Evolutionary conservation across 2,797 vertebrate genomes (phyloP).

Genomic region (Catharus ustulatus): DNA sequence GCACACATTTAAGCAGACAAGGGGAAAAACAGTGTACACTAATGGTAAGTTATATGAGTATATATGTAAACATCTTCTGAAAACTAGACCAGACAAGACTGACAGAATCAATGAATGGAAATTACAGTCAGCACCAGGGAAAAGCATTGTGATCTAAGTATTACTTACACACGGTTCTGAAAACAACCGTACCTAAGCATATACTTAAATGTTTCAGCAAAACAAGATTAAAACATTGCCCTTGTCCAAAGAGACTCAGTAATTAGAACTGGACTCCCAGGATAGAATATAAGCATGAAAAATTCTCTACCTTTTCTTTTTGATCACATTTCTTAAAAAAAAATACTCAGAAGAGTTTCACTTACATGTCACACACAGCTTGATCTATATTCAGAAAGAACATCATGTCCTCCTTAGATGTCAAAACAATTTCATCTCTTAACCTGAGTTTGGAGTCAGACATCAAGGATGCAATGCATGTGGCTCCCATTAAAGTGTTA

Average conservation of each 20-base stretch:
- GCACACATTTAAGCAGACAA: neutral
- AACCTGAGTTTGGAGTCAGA: neutral
- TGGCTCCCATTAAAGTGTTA: constrained; percentile 19
- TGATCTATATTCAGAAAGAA: constrained; percentile 45
- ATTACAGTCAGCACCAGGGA: neutral
- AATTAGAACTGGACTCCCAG: neutral
- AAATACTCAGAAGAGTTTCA: neutral
- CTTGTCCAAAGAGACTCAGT: neutral
- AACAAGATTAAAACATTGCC: neutral
- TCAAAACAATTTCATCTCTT: constrained; percentile 40
- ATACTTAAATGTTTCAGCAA: neutral
- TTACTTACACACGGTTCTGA: neutral
- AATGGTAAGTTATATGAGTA: neutral
- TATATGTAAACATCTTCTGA: neutral
- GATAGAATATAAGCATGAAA: neutral
- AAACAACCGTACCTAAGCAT: neutral
- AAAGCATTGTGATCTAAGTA: neutral
- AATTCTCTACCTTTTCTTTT: neutral
- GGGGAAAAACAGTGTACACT: neutral
- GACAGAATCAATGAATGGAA: neutral
- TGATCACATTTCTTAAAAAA: neutral
- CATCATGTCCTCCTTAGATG: neutral
- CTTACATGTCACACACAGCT: constrained; percentile 4
- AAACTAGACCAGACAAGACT: neutral
- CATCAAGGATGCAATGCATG: constrained; percentile 14